Conservation (phyloP, 2,113 vertebrate genomes). For the Ictidomys tridecemlineatus region DNA sequence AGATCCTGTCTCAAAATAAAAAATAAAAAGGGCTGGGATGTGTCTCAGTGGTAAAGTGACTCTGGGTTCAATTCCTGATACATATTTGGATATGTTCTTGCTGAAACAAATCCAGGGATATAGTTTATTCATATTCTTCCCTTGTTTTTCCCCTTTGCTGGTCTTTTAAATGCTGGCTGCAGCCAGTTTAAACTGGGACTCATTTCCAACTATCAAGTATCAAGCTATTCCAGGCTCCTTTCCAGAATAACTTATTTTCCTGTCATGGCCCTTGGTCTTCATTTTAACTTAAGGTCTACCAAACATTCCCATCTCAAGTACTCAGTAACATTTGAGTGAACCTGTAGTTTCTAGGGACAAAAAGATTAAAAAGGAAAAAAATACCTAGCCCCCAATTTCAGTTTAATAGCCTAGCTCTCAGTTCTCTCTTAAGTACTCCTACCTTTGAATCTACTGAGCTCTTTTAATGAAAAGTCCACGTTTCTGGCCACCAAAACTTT, state of each 20-base stretch:
- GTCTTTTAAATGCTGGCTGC: not conserved
- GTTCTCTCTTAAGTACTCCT: not conserved
- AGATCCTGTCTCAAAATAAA: too few species aligned
- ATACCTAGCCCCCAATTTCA: not conserved
- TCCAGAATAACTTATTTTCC: not conserved
- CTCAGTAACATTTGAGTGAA: not conserved
- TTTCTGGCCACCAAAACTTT: not conserved
- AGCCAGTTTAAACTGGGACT: not conserved
- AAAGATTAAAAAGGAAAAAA: not conserved
- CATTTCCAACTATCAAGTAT: not conserved
- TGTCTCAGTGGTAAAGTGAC: too few species aligned
- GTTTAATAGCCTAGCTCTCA: not conserved
- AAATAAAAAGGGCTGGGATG: too few species aligned
- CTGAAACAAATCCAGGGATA: not conserved
- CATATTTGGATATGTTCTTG: not conserved
- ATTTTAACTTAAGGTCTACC: constrained; percentile 8
- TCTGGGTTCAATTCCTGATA: too few species aligned
- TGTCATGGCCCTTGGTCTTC: not conserved
- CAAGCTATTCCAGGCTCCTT: not conserved
- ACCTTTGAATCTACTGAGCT: not conserved
- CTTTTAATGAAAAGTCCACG: not conserved
- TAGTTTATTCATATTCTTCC: not conserved
- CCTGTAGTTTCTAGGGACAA: not conserved
- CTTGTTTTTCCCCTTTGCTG: not conserved
- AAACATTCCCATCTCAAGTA: not conserved